These are phyloP conservation scores for Pterophyllum scalare DNA, from an alignment of 2,113 vertebrate species.

Conservation along the genomic window DNA sequence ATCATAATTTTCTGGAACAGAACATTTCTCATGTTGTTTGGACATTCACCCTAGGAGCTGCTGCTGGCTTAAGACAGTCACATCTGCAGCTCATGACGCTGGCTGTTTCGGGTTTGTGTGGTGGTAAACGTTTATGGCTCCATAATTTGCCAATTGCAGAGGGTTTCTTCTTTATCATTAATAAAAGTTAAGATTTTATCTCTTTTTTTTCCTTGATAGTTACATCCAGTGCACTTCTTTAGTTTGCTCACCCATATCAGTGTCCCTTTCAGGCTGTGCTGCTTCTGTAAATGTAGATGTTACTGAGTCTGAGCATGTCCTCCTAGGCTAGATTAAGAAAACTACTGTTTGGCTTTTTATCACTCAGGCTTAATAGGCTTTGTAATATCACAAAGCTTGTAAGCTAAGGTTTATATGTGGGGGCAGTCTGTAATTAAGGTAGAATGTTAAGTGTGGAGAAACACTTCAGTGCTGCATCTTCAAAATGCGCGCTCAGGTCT, in stretches of 20 bases:
- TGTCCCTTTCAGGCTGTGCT: not conserved
- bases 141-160: not conserved
- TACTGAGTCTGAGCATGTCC: conserved; percentile 13
- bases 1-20: too few relatives aligned
- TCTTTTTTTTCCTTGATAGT: not conserved
- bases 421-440: conserved; percentile 26
- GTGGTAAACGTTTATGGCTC: not conserved
- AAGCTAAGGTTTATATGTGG: conserved; percentile 14
- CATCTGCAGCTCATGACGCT: not conserved
- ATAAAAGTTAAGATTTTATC: not conserved
- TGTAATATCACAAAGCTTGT: conserved; percentile 3
- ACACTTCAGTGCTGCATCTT: conserved; percentile 31
- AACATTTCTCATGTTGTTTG: too few relatives aligned
- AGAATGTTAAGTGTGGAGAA: conserved; percentile 35
- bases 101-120: too few relatives aligned
- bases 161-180: not conserved
- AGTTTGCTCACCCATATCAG: not conserved
- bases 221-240: not conserved
- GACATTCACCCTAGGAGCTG: too few relatives aligned
- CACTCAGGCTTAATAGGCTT: not conserved
- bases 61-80: not conserved
- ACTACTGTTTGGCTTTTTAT: conserved; percentile 24
- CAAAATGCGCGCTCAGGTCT: conserved; percentile 35
- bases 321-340: conserved; percentile 20
- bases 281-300: not conserved